Base-by-base conservation (phyloP, 2,113 vertebrate species). In the Struthidea cinerea region DNA sequence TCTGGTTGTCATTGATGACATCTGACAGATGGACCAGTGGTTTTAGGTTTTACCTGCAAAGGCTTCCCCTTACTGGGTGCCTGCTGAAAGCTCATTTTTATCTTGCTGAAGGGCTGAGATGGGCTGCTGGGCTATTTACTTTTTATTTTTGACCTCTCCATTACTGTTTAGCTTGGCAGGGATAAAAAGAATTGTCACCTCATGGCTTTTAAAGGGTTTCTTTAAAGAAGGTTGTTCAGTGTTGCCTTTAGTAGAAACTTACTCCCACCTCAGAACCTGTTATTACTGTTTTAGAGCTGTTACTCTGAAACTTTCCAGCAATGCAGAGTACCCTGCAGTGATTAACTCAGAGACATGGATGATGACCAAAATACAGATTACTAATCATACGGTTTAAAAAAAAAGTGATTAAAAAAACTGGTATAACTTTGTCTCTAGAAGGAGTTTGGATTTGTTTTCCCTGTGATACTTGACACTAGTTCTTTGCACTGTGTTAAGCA, bases 141-240 rank as follows among this genome's bases (percentile, higher is more conserved):
- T 67, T 61, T 77, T 55, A 64, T 68, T 90, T 71, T 84, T 89
- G 64, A 78, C 64, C 44, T 89, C 70, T 0, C 0, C 22, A 2
- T 81, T 87, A 8, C 13, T 70, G 47, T 89, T 94, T 77, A 75
- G 52, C 32, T 91, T 93, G 85, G 30, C 61, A 68, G 57, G 24
- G 77, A 44, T 84, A 79, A 73, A 93, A 89, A 60, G 41, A 75
- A 69, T 70, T 75, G 41, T 93, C 53, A 52, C 70, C 44, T 91
- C 9, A 1, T 49, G 53, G 56, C 44, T 93, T 89, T 81, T 56
- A 75, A 91, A 64, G 30, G 44, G 22, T 71, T 94, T 93, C 37
- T 78, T 95, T 95, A 28, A 87, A 81, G 52, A 79, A 41, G 26
- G 24, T 69, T 84, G 26, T 70, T 67, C 21, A 6, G 44, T 22